Base-by-base conservation (phyloP, 2,113 vertebrate genomes). In the Atractosteus spatula region DNA sequence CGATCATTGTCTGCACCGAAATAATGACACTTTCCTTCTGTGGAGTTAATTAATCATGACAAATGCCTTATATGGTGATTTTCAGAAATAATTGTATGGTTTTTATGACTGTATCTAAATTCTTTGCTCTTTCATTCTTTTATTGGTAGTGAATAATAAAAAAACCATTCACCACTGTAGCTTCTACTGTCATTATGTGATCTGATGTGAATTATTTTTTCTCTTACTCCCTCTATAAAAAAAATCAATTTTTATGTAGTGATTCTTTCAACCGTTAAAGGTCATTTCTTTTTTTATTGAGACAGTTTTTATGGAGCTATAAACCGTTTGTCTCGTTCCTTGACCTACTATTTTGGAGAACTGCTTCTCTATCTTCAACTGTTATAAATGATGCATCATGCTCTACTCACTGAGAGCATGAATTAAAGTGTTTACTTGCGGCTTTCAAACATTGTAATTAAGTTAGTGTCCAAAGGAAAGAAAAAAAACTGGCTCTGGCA, bases 211-310 rank as follows among this genome's bases (percentile, higher is more conserved):
- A 3, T 42, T 64, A 2, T 42, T 43, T 66, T 12, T 6, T 55
- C 29, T 54, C 41, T 76, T 68, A 71, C 77, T 79, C 63, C 29
- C 29, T 29, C 29, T 29, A 29, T 29, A 29, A 29, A 29, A 29
- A 29, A 29, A 29, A 29, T 29, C 29, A 29, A 10, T 51, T 51
- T 51, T 51, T 51, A 51, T 51, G 10, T 7, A 51, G 5, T 51
- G 47, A 71, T 76, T 74, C 71, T 29, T 72, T 72, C 66, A 77
- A 74, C 74, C 45, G 69, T 87, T 86, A 80, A 80, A 84, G 84
- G 72, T 73, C 76, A 78, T 70, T 81, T 80, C 72, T 75, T 87
- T 59, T 47, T 51, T 88, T 82, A 87, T 75, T 81, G 80, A 81
- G 83, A 51, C 47, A 5, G 5, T 5, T 51, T 51, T 88, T 82